These are phyloP conservation scores for Porites evermanni DNA, from an alignment of 92 coral and sea anemone genomes.

Conservation along the genomic window DNA sequence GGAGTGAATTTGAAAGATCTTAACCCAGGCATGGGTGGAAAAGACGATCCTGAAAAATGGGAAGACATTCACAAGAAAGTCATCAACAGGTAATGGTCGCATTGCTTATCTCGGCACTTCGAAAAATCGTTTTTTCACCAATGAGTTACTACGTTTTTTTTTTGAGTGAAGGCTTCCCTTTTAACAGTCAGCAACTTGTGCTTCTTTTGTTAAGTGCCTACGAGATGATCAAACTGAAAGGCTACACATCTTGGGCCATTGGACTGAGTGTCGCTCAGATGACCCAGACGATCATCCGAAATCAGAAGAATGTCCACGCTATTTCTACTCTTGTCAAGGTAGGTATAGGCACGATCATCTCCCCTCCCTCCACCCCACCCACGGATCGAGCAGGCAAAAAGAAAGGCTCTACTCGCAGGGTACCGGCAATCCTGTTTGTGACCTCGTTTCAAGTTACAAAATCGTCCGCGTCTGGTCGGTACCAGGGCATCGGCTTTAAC, in stretches of 20 bases:
- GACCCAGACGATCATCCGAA: conserved; percentile 39
- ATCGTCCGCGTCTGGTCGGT: too few species aligned
- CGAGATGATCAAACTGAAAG: conserved; percentile 48
- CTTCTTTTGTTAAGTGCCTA: conserved; percentile 35
- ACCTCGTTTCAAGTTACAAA: too few species aligned
- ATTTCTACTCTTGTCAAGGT: conserved; percentile 48
- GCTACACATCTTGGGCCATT: conserved; percentile 59
- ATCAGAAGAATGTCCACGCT: conserved; percentile 47
- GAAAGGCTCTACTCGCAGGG: too few species aligned
- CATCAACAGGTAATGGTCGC: conserved; percentile 30
- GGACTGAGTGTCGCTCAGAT: conserved; percentile 46
- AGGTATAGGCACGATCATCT: background rate
- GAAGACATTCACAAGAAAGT: conserved; percentile 30
- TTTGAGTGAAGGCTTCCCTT: too few species aligned
- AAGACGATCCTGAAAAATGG: conserved; percentile 43
- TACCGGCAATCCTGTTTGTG: too few species aligned
- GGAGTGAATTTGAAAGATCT: conserved; percentile 46
- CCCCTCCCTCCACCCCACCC: too few species aligned
- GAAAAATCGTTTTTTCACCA: too few species aligned
- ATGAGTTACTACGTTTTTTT: background rate
- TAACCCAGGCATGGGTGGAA: conserved; percentile 38
- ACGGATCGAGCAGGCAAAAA: too few species aligned
- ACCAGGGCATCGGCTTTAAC: too few species aligned
- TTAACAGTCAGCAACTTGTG: background rate
- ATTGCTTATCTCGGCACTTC: too few species aligned